phyloP scores from a whole-genome alignment of 2,113 vertebrate species.

The Agelaius tricolor region DNA sequence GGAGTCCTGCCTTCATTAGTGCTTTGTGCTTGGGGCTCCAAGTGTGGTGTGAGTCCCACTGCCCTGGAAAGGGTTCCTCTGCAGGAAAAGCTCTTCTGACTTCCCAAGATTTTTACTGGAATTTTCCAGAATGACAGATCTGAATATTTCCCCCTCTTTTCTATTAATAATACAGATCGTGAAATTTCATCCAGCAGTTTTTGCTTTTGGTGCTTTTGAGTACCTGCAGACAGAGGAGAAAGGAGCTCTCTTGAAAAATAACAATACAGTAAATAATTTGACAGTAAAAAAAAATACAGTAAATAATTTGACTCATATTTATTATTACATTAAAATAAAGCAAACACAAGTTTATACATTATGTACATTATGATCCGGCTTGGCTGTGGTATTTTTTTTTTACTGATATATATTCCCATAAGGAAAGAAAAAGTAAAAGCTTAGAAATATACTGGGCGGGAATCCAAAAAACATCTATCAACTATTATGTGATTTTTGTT shows the following conservation, averaged over 20 bases:
- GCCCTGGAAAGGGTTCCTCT: fast-evolving
- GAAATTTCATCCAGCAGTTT: background rate
- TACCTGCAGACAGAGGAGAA: background rate
- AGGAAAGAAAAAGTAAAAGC: background rate
- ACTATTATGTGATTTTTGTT: background rate
- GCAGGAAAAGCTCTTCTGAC: background rate
- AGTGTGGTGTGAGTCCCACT: fast-evolving
- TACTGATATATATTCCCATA: background rate
- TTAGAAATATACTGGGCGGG: background rate
- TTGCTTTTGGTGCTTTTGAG: background rate
- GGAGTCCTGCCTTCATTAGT: background rate
- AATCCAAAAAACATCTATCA: fast-evolving
- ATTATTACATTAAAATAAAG: no score
- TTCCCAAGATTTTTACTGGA: background rate
- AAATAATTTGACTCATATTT: no score
- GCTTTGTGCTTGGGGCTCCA: fast-evolving
- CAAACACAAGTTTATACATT: no score
- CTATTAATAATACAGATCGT: background rate
- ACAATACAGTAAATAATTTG: background rate
- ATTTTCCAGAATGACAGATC: background rate
- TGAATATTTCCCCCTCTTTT: background rate
- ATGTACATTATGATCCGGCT: no score
- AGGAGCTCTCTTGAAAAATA: fast-evolving
- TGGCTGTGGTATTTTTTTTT: background rate
- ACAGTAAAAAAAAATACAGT: background rate